A percentile compares a stretch with the other conserved stretches of the same genome.
These are phyloP conservation scores for Ataeniobius toweri DNA, from an alignment of 2,797 vertebrate species.

Conservation along the genomic window DNA sequence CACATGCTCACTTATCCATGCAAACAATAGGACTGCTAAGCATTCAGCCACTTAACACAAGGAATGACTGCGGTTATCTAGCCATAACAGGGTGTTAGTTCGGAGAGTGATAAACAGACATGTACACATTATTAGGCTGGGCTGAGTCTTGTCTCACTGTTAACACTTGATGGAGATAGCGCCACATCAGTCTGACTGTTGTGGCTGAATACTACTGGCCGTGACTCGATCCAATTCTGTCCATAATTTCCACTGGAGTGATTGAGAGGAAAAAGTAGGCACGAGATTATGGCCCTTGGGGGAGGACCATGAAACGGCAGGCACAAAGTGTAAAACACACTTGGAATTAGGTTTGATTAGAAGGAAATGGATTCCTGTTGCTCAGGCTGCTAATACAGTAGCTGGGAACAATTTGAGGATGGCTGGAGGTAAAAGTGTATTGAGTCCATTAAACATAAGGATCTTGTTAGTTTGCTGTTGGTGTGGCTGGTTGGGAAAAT, in stretches of 20 bases:
- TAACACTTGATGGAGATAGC: conserved; percentile 49
- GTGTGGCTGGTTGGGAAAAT: background rate
- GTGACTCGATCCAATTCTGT: conserved; percentile 23
- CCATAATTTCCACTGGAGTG: conserved; percentile 14
- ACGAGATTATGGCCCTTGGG: conserved; percentile 14
- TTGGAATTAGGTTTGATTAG: conserved; percentile 64
- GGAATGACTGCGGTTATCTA: conserved; percentile 77
- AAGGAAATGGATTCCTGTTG: conserved; percentile 30
- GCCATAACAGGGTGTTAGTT: conserved; percentile 72
- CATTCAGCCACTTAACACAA: conserved; percentile 69
- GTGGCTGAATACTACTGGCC: conserved; percentile 45
- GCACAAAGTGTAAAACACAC: conserved; percentile 36
- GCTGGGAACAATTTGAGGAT: conserved; percentile 35
- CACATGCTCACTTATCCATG: conserved; percentile 21
- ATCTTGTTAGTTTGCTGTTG: conserved; percentile 61
- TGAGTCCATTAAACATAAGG: conserved; percentile 71
- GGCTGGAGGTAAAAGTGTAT: conserved; percentile 34
- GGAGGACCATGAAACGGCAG: conserved; percentile 36
- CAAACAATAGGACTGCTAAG: conserved; percentile 44
- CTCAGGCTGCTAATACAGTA: conserved; percentile 6
- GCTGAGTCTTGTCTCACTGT: conserved; percentile 65
- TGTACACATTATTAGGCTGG: conserved; percentile 66
- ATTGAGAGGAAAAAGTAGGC: background rate
- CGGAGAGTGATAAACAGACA: conserved; percentile 62
- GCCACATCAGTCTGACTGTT: conserved; percentile 37